phyloP scores from a whole-genome alignment of 2,113 vertebrate genomes.

The Bungarus multicinctus region DNA sequence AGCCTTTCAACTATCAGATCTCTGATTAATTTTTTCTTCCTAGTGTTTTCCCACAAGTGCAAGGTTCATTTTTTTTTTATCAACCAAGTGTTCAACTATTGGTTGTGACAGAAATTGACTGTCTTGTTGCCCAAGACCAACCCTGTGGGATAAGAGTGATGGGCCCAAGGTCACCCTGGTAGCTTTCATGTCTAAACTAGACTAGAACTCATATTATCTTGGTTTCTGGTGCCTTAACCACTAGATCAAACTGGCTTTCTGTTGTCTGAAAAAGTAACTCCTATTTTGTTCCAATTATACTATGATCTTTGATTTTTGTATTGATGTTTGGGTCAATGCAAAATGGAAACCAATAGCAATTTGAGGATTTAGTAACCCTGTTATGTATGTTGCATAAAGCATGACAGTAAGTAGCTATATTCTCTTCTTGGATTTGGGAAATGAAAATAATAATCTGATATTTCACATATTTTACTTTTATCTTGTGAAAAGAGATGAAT shows the following conservation, averaged over 20 bases:
- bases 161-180: background rate
- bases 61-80: background rate
- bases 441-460: background rate
- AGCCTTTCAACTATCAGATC: background rate
- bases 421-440: background rate
- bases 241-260: too few species aligned
- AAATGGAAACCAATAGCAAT: background rate
- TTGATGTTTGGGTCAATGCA: background rate
- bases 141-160: background rate
- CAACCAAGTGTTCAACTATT: background rate
- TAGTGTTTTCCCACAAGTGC: background rate
- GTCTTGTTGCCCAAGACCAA: background rate
- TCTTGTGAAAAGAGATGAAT: background rate
- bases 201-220: background rate
- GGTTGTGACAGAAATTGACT: background rate
- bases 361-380: background rate
- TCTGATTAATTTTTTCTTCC: background rate
- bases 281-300: background rate
- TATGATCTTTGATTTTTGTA: background rate
- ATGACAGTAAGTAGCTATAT: background rate
- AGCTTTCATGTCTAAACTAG: background rate
- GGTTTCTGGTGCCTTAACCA: too few species aligned
- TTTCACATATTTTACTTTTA: background rate
- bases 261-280: background rate
- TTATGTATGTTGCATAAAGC: background rate